phyloP scores from a whole-genome alignment of 2,113 vertebrate species.

The Melanotaenia duboulayi region DNA sequence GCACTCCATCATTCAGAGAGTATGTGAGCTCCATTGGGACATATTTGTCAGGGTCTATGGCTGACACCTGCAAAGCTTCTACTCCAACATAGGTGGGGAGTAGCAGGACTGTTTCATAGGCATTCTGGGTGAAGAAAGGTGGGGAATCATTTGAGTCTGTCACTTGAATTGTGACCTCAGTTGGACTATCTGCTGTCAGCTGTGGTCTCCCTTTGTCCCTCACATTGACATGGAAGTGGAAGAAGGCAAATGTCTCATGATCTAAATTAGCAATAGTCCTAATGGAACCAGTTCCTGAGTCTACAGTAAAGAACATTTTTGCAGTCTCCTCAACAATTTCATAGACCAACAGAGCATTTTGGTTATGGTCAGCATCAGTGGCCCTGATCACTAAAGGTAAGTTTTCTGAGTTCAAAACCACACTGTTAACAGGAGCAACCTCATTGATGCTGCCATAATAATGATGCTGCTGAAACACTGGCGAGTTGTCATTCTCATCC shows the following conservation, averaged over 20 bases:
- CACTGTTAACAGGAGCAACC: conserved; percentile 90
- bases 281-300: conserved; percentile 95
- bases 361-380: conserved; percentile 92
- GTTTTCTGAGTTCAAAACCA: conserved; percentile 86
- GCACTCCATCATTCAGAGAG: conserved; percentile 88
- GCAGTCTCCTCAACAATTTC: conserved; percentile 96
- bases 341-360: conserved; percentile 93
- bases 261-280: conserved; percentile 93
- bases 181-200: conserved; percentile 91
- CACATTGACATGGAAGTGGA: conserved; percentile 94
- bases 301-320: conserved; percentile 93
- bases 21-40: conserved; percentile 89
- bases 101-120: conserved; percentile 91
- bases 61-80: conserved; percentile 91
- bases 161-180: conserved; percentile 92
- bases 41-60: conserved; percentile 91
- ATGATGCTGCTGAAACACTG: conserved; percentile 90
- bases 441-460: conserved; percentile 93
- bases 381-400: conserved; percentile 92
- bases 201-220: conserved; percentile 93
- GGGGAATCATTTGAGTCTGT: conserved; percentile 96
- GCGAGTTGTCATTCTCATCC: conserved; percentile 95
- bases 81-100: conserved; percentile 94
- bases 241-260: conserved; percentile 90
- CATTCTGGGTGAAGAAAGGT: conserved; percentile 89